These are phyloP conservation scores for Venusia cambrica DNA, from an alignment of 2,888 invertebrate species.

Conservation along the genomic window DNA sequence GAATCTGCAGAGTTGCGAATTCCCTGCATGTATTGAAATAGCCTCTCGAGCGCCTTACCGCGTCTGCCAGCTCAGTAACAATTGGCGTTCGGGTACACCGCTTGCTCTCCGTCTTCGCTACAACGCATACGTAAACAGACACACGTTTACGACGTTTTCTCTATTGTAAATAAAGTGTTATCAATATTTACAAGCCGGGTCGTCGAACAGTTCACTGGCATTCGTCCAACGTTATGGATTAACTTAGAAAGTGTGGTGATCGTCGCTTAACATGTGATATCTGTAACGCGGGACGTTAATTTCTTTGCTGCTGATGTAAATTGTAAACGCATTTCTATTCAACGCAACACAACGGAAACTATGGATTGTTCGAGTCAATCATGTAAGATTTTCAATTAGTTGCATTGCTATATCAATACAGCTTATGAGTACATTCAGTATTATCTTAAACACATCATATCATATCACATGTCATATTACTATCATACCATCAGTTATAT, in stretches of 20 bases:
- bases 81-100: slow-evolving; percentile 53
- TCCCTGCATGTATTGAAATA: slow-evolving; percentile 72
- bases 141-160: slow-evolving; percentile 37
- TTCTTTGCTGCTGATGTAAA: slow-evolving; percentile 23
- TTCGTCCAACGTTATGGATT: slow-evolving; percentile 20
- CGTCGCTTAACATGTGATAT: slow-evolving; percentile 24
- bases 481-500: too few relatives aligned
- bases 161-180: slow-evolving; percentile 36
- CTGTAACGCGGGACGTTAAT: slow-evolving; percentile 21
- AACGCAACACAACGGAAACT: slow-evolving; percentile 40
- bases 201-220: slow-evolving; percentile 36
- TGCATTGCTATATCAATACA: too few relatives aligned
- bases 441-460: too few relatives aligned
- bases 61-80: slow-evolving; percentile 56
- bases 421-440: too few relatives aligned
- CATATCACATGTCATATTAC: too few relatives aligned
- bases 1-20: slow-evolving; percentile 69
- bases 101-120: slow-evolving; percentile 52
- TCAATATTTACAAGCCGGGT: slow-evolving; percentile 55
- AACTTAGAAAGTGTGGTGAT: slow-evolving; percentile 28
- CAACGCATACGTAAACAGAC: slow-evolving; percentile 52
- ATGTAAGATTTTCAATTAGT: slow-evolving; percentile 53
- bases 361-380: slow-evolving; percentile 43
- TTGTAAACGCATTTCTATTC: slow-evolving; percentile 24
- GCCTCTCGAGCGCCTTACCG: slow-evolving; percentile 51